These are phyloP conservation scores for Sceloporus undulatus DNA, from an alignment of 2,113 vertebrate species.

Conservation along the genomic window DNA sequence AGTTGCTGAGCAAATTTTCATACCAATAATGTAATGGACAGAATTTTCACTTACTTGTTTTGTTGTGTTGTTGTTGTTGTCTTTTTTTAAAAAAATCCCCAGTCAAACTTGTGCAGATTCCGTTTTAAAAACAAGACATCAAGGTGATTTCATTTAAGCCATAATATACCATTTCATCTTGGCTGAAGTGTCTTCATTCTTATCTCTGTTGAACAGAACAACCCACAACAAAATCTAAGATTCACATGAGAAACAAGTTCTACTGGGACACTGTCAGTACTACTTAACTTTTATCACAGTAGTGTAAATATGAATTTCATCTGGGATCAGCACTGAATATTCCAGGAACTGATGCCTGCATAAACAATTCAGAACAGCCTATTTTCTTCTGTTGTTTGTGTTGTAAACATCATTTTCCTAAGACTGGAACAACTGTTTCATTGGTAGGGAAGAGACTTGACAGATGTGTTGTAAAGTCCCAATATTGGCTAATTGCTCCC, in stretches of 20 bases:
- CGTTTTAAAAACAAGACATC: conserved; percentile 59
- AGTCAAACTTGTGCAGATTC: conserved; percentile 44
- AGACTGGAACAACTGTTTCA: background rate
- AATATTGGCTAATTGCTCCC: background rate
- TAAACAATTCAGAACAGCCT: conserved; percentile 3
- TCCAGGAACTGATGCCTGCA: conserved; percentile 21
- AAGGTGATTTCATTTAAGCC: conserved; percentile 55
- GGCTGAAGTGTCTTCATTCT: conserved; percentile 60
- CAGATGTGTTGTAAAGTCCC: background rate
- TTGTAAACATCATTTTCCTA: background rate
- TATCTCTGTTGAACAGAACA: conserved; percentile 65
- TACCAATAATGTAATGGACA: conserved; percentile 59
- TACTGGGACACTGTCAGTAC: conserved; percentile 27
- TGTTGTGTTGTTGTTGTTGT: background rate
- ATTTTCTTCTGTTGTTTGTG: background rate
- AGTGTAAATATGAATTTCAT: background rate
- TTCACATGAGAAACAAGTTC: conserved; percentile 57
- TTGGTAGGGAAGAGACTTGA: background rate
- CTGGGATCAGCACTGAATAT: conserved; percentile 19
- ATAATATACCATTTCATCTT: conserved; percentile 63
- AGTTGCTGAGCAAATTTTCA: conserved; percentile 66
- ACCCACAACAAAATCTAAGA: conserved; percentile 55
- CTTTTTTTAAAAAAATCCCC: too few relatives aligned
- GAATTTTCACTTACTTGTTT: conserved; percentile 1
- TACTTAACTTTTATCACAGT: conserved; percentile 39